Evolutionary conservation across 2,797 vertebrate genomes (phyloP).

Genomic region (Anableps anableps): DNA sequence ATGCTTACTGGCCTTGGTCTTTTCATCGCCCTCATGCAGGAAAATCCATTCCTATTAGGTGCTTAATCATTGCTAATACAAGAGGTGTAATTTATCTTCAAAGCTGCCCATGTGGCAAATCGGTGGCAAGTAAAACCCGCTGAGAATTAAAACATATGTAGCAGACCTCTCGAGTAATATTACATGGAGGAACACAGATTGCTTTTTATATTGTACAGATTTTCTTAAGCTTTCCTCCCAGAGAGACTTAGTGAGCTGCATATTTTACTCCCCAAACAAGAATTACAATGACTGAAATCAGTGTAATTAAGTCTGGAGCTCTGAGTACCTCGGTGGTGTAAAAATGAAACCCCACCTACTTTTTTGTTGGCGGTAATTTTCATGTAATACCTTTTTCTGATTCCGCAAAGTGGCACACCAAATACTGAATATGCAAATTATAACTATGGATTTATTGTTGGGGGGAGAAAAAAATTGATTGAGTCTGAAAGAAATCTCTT

Average conservation of each 20-base stretch:
- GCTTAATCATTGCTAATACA: slow-evolving; percentile 35
- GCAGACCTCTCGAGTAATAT: background rate
- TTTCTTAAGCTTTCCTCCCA: background rate
- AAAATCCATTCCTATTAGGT: slow-evolving; percentile 45
- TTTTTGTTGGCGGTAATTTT: background rate
- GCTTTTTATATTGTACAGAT: slow-evolving; percentile 5
- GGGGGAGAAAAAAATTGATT: background rate
- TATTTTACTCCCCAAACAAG: background rate
- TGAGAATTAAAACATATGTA: background rate
- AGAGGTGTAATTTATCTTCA: slow-evolving; percentile 35
- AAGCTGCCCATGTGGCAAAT: slow-evolving; percentile 23
- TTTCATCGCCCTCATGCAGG: slow-evolving; percentile 15
- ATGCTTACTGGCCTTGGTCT: slow-evolving; percentile 9
- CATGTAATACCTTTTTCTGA: background rate
- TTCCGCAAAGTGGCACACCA: background rate
- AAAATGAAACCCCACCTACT: background rate
- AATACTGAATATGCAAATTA: background rate
- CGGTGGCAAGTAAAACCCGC: slow-evolving; percentile 9
- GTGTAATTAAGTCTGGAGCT: background rate
- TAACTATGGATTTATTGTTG: background rate
- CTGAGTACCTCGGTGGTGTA: background rate
- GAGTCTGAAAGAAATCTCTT: background rate
- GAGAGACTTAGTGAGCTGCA: slow-evolving; percentile 18
- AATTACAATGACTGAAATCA: slow-evolving; percentile 17
- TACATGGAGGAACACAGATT: slow-evolving; percentile 4